Percentiles rank a stretch among this genome's conserved stretches.
Conservation (phyloP, 2,113 vertebrate genomes). For the Mus musculus region GRCm39 chr9:34418501-34419000, state of each 20-base stretch:
- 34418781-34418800: neutral
- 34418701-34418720: neutral
- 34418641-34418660: slow-evolving; percentile 15
- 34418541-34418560: slow-evolving; percentile 88
- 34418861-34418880: neutral
- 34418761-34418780: neutral
- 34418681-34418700: neutral
- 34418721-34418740: neutral
- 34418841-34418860: neutral
- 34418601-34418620: slow-evolving; percentile 69
- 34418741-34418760: neutral
- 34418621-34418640: slow-evolving; percentile 14
- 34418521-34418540: slow-evolving; percentile 87
- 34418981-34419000: neutral
- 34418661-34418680: neutral
- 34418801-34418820: neutral
- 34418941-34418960: neutral
- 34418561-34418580: slow-evolving; percentile 90
- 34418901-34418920: neutral
- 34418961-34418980: neutral
- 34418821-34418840: neutral
- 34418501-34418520: slow-evolving; percentile 88
- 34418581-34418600: slow-evolving; percentile 84
- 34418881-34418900: neutral
- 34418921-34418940: neutral